Percentiles rank a stretch among this genome's conserved stretches.
These are phyloP conservation scores for Phylloscopus trochilus DNA, from an alignment of 2,113 vertebrate genomes.

Conservation along the genomic window DNA sequence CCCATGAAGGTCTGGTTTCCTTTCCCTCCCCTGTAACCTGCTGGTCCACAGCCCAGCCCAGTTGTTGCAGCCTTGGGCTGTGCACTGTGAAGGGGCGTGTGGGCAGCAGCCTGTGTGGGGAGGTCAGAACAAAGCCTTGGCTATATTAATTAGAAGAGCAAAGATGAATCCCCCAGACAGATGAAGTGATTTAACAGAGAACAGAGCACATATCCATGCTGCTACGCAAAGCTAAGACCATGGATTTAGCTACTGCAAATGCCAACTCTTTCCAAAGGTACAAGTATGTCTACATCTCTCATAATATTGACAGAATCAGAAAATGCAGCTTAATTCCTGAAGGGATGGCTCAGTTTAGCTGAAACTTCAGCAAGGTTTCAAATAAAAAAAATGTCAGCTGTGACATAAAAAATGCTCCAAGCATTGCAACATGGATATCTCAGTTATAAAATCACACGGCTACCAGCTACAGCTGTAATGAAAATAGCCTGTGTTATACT, in stretches of 20 bases:
- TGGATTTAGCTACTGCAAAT: not conserved
- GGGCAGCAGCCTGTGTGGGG: not conserved
- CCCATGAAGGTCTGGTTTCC: not conserved
- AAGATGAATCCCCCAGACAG: not conserved
- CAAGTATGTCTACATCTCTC: not conserved
- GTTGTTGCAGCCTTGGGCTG: not conserved
- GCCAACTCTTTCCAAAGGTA: not conserved
- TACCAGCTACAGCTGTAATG: not conserved
- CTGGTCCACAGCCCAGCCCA: not conserved
- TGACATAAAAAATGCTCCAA: not conserved
- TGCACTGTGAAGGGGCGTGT: accelerated
- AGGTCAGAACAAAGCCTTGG: not conserved
- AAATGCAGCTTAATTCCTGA: not conserved
- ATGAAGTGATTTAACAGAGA: not conserved
- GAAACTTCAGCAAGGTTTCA: not conserved
- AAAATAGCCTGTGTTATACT: not conserved
- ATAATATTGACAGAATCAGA: not conserved
- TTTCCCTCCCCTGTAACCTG: not conserved
- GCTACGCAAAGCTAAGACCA: not conserved
- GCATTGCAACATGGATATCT: not conserved
- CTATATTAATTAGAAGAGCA: not conserved
- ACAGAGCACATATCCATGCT: not conserved
- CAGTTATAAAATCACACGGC: not conserved
- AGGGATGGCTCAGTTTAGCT: not conserved
- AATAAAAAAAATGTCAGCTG: not conserved